phyloP scores from a whole-genome alignment of 2,888 invertebrate species.

The Orthosia cruda region DNA sequence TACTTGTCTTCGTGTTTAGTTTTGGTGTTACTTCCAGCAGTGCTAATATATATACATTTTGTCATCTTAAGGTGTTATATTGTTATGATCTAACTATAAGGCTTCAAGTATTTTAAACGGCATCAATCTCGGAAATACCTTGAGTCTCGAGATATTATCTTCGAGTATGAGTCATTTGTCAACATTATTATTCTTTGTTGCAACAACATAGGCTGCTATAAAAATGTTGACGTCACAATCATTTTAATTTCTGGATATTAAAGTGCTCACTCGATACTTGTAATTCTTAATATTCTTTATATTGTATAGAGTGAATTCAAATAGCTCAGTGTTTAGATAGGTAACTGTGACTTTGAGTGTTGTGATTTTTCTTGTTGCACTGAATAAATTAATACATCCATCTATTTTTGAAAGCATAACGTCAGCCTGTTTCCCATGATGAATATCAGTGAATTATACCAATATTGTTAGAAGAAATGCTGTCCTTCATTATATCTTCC shows the following conservation, averaged over 20 bases:
- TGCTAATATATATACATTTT: not conserved
- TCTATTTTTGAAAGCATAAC: not conserved
- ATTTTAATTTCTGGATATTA: constrained; percentile 6
- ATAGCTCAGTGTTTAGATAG: not conserved
- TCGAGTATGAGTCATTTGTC: constrained; percentile 43
- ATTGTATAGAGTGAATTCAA: not conserved
- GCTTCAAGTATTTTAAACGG: constrained; percentile 13
- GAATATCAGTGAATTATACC: not conserved
- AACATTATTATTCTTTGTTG: constrained; percentile 34
- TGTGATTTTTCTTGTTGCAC: too few species aligned
- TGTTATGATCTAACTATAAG: not conserved
- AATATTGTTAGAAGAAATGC: constrained; percentile 20
- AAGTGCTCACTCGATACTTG: not conserved
- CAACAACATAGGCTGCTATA: constrained; percentile 6
- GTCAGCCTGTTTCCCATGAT: not conserved
- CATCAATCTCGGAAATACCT: constrained; percentile 28
- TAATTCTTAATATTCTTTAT: not conserved
- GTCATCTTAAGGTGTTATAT: not conserved
- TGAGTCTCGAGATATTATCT: constrained; percentile 47
- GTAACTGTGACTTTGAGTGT: too few species aligned
- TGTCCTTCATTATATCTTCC: constrained; percentile 20
- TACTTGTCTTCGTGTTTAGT: not conserved
- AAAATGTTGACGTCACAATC: constrained; percentile 7
- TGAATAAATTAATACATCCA: too few species aligned
- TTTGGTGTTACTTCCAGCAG: not conserved